phyloP scores from a whole-genome alignment of 2,113 vertebrate species.

The Pelecanus crispus region DNA sequence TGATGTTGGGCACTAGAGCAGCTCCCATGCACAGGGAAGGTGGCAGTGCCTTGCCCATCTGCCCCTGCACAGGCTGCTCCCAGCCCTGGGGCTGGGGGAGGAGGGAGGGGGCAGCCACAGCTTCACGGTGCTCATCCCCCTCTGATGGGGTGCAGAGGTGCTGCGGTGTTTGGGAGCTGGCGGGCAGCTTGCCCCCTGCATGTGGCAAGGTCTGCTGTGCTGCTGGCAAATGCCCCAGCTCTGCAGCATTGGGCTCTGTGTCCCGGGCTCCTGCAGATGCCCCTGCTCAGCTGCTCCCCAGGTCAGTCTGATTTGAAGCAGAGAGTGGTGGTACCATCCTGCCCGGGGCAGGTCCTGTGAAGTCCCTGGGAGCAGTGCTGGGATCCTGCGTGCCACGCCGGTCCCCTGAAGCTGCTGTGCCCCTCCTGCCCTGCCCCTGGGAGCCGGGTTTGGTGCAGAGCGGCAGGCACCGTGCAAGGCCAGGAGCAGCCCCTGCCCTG shows the following conservation, averaged over 20 bases:
- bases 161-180: background rate
- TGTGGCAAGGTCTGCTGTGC: background rate
- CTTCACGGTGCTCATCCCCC: rapidly evolving
- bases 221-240: rapidly evolving
- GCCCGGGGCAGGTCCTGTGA: rapidly evolving
- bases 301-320: background rate
- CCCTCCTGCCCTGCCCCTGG: background rate
- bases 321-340: background rate
- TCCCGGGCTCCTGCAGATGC: background rate
- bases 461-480: background rate
- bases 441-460: background rate
- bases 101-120: background rate
- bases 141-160: background rate
- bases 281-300: background rate
- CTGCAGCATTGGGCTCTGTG: background rate
- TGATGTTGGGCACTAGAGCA: rapidly evolving
- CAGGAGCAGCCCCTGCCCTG: background rate
- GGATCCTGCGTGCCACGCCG: background rate
- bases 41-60: background rate
- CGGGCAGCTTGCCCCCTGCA: rapidly evolving
- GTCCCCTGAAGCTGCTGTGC: rapidly evolving
- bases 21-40: background rate
- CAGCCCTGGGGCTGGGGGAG: background rate
- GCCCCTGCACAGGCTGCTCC: background rate
- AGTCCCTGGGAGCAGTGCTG: background rate